Conservation (phyloP, 2,888 invertebrate species). For the Trissolcus brochymenae region DNA sequence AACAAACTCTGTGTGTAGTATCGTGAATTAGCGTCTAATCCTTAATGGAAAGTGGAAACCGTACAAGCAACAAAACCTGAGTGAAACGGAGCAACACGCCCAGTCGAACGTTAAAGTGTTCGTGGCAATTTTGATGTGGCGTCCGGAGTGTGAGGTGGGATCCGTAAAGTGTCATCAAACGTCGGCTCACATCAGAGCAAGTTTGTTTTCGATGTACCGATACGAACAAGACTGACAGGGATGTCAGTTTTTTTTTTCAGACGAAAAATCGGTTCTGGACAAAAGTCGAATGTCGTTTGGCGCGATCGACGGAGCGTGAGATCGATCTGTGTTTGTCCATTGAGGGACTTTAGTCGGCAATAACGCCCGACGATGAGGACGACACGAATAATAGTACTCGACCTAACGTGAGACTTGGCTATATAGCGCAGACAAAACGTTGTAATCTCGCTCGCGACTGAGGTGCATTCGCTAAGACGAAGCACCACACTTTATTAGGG, state of each 20-base stretch:
- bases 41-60: slow-evolving; percentile 28
- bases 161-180: neutral
- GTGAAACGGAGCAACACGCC: slow-evolving; percentile 16
- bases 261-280: slow-evolving; percentile 15
- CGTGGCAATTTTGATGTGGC: slow-evolving; percentile 10
- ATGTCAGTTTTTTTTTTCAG: slow-evolving; percentile 14
- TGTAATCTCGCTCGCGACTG: slow-evolving; percentile 26
- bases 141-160: neutral
- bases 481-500: slow-evolving; percentile 37
- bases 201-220: slow-evolving; percentile 20
- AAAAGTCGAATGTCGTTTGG: slow-evolving; percentile 31
- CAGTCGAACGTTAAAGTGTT: slow-evolving; percentile 19
- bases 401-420: slow-evolving; percentile 19
- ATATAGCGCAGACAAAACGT: slow-evolving; percentile 28
- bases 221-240: neutral
- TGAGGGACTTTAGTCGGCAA: slow-evolving; percentile 18
- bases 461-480: slow-evolving; percentile 28
- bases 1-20: slow-evolving; percentile 22
- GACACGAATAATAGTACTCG: slow-evolving; percentile 27
- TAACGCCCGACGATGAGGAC: slow-evolving; percentile 20
- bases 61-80: slow-evolving; percentile 6
- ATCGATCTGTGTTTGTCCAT: slow-evolving; percentile 30
- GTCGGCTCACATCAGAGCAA: slow-evolving; percentile 25
- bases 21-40: slow-evolving; percentile 32
- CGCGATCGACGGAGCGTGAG: slow-evolving; percentile 14